Conservation (phyloP, 1,140 invertebrate genomes). For the Carposina sasakii region DNA sequence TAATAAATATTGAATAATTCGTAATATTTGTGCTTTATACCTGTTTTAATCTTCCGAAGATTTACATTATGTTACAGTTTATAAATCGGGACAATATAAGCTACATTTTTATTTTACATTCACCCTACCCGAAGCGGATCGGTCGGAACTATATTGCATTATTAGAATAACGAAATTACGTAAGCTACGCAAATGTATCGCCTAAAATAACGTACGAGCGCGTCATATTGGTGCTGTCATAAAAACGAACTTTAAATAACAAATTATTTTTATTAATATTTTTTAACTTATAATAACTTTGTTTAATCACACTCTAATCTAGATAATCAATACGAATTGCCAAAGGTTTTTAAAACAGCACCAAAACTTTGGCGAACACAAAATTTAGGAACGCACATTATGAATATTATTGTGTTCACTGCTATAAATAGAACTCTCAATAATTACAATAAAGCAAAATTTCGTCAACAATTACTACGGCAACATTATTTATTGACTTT, state of each 20-base stretch:
- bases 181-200: no score
- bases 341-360: no score
- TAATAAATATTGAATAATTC: constrained; percentile 51
- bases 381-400: constrained; percentile 54
- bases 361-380: constrained; percentile 37
- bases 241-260: no score
- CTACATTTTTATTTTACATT: constrained; percentile 51
- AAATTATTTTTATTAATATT: no score
- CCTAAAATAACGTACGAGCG: no score
- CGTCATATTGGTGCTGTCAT: no score
- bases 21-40: constrained; percentile 64
- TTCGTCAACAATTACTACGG: constrained; percentile 63
- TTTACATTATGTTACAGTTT: constrained; percentile 53
- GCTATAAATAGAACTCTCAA: constrained; percentile 64
- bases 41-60: constrained; percentile 46
- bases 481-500: constrained; percentile 62
- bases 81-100: constrained; percentile 49
- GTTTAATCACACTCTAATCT: no score
- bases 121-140: constrained; percentile 49
- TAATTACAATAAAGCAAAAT: constrained; percentile 66
- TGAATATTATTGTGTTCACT: constrained; percentile 47
- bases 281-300: no score
- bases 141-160: constrained; percentile 41
- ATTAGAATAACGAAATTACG: constrained; percentile 47
- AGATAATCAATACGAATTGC: no score